A percentile compares a stretch with the other conserved stretches of the same genome.
These are phyloP conservation scores for Arion vulgaris DNA, from an alignment of 1,140 invertebrate species.

Conservation along the genomic window DNA sequence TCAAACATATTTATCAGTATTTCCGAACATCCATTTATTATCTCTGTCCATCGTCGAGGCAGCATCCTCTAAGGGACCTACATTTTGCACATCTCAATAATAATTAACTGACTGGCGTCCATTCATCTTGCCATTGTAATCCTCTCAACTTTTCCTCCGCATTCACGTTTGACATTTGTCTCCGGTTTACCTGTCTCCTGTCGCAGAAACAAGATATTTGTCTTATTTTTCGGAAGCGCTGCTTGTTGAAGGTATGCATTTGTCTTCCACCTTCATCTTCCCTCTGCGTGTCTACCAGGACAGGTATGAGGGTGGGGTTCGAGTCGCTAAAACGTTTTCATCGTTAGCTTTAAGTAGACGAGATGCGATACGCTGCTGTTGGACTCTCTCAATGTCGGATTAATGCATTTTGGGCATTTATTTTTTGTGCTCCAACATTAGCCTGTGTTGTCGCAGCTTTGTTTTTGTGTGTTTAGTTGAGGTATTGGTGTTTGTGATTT, in stretches of 20 bases:
- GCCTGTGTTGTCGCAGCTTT: no score
- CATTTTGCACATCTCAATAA: neutral
- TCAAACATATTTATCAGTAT: no score
- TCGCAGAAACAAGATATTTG: constrained; percentile 9
- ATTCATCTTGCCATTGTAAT: constrained; percentile 5
- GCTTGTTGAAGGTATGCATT: constrained; percentile 12
- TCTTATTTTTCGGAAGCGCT: neutral
- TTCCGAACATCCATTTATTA: no score
- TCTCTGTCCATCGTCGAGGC: no score
- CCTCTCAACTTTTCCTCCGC: neutral
- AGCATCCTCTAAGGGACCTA: neutral
- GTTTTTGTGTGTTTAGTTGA: no score
- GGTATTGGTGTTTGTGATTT: no score
- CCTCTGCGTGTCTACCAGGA: neutral
- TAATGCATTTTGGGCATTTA: neutral
- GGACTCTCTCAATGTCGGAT: neutral
- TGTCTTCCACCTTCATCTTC: neutral
- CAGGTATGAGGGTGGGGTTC: constrained; percentile 11
- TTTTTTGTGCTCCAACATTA: neutral
- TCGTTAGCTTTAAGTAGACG: neutral
- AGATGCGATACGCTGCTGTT: neutral
- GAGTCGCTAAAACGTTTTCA: constrained; percentile 3
- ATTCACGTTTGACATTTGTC: neutral
- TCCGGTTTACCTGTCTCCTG: neutral
- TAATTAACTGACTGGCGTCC: neutral